Evolutionary conservation across 2,113 vertebrate genomes (phyloP).

Genomic region (Periophthalmus modestus): DNA sequence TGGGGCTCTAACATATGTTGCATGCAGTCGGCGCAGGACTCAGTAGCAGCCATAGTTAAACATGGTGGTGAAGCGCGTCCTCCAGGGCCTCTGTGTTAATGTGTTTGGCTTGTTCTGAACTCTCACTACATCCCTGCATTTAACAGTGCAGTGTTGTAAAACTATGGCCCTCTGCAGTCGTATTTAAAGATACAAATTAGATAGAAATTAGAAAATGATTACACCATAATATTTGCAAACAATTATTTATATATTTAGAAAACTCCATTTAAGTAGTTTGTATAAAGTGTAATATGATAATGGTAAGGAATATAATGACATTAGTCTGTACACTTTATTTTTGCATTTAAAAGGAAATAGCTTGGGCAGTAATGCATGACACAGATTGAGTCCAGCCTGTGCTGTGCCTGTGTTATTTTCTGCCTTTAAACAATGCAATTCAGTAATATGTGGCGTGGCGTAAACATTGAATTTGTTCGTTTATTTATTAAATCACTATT

Average conservation of each 20-base stretch:
- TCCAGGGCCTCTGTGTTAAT: conserved; percentile 67
- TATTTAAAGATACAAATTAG: conserved; percentile 34
- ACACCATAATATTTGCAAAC: conserved; percentile 26
- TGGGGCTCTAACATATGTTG: conserved; percentile 64
- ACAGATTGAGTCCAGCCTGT: no score
- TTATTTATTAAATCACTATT: conserved; percentile 4
- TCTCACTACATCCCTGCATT: conserved; percentile 48
- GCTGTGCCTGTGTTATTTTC: no score
- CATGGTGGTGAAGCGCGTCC: conserved; percentile 64
- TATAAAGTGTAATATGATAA: neutral
- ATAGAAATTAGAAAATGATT: conserved; percentile 22
- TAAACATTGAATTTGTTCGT: neutral
- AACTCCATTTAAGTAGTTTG: neutral
- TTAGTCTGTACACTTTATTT: neutral
- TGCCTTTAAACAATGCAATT: no score
- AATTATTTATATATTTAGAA: conserved; percentile 12
- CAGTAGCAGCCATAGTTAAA: conserved; percentile 62
- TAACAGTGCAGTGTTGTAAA: conserved; percentile 9
- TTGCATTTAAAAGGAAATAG: neutral
- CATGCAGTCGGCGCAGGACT: conserved; percentile 53
- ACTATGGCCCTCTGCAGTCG: conserved; percentile 5
- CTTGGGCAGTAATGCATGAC: neutral
- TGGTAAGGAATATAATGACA: neutral
- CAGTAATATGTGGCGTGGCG: no score
- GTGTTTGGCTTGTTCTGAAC: conserved; percentile 67